These are phyloP conservation scores for Erithacus rubecula DNA, from an alignment of 2,797 vertebrate species.

Conservation along the genomic window DNA sequence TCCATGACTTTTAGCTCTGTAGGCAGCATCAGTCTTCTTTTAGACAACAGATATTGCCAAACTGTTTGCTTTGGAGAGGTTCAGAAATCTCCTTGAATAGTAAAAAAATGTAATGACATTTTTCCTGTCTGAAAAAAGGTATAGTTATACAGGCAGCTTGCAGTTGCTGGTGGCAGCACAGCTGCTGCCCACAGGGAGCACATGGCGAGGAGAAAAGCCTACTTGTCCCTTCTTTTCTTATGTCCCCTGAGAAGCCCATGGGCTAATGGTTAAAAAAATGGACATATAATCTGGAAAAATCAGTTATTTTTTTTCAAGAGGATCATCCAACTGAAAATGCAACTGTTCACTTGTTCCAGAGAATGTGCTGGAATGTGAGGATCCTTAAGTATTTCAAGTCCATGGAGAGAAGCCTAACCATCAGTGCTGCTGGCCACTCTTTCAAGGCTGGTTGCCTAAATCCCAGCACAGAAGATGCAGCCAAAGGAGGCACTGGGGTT, in stretches of 20 bases:
- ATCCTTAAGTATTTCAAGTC: conserved; percentile 82
- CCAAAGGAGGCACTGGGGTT: conserved; percentile 65
- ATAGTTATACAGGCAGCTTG: conserved; percentile 42
- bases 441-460: conserved; percentile 43
- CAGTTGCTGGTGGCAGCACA: conserved; percentile 70
- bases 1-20: neutral
- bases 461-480: conserved; percentile 65
- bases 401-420: conserved; percentile 76
- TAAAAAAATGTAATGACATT: neutral
- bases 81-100: neutral
- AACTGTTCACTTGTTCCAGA: neutral
- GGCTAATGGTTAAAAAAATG: conserved; percentile 75
- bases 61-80: neutral
- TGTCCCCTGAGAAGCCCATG: conserved; percentile 71
- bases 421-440: conserved; percentile 70
- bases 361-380: conserved; percentile 64
- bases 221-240: conserved; percentile 76
- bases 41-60: neutral
- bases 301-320: neutral
- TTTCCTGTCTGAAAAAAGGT: conserved; percentile 27
- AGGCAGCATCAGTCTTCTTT: neutral
- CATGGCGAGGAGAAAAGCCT: conserved; percentile 58
- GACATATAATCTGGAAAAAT: neutral
- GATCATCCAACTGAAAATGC: neutral
- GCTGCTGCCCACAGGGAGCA: conserved; percentile 44